phyloP scores from a whole-genome alignment of 2,888 invertebrate species.

The Heliconius ismenius region DNA sequence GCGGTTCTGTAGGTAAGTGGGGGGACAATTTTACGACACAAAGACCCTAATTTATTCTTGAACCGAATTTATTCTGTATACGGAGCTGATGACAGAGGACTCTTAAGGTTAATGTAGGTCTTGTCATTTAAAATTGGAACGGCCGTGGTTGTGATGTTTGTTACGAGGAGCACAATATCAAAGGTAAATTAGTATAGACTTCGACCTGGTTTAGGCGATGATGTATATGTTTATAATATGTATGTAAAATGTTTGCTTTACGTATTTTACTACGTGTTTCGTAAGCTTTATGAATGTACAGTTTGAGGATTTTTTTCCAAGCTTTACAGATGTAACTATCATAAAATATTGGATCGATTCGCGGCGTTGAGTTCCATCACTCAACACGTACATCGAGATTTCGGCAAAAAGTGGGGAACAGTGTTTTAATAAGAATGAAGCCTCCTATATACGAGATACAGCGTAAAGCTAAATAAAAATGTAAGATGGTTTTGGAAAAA shows the following conservation, averaged over 20 bases:
- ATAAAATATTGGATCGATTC: too few species aligned
- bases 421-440: too few species aligned
- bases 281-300: background rate
- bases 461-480: too few species aligned
- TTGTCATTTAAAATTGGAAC: conserved; percentile 77
- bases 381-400: too few species aligned
- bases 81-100: conserved; percentile 72
- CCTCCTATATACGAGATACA: too few species aligned
- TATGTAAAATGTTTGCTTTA: background rate
- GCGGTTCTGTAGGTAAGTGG: conserved; percentile 48
- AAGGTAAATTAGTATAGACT: conserved; percentile 25
- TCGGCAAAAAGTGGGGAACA: too few species aligned
- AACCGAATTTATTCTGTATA: conserved; percentile 75
- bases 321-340: too few species aligned
- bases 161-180: conserved; percentile 69
- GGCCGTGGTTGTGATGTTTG: conserved; percentile 69
- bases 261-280: background rate
- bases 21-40: conserved; percentile 67
- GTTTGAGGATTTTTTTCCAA: background rate
- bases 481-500: too few species aligned
- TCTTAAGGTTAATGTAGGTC: conserved; percentile 77
- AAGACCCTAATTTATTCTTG: conserved; percentile 79
- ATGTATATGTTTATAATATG: background rate
- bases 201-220: background rate
- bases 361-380: too few species aligned